Percentiles rank a stretch among this genome's conserved stretches.
Evolutionary conservation across 1,140 invertebrate genomes (phyloP).

Genomic region (Homarus americanus): DNA sequence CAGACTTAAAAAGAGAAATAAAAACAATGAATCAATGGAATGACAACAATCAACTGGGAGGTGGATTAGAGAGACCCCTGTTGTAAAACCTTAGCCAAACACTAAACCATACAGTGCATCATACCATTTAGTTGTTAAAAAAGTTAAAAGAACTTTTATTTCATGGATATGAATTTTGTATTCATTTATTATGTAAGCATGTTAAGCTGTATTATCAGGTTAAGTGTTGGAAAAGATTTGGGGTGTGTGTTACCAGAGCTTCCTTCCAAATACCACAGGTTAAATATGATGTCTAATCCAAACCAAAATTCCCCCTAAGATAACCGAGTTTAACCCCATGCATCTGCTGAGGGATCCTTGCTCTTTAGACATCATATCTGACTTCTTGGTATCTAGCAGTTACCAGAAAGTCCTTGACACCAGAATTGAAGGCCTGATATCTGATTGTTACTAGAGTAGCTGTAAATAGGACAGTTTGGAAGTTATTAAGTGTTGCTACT

Average conservation of each 20-base stretch:
- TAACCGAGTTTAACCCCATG: background rate
- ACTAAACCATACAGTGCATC: conserved; percentile 47
- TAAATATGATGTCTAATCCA: background rate
- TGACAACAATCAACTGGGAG: background rate
- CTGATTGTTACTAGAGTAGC: background rate
- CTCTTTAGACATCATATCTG: conserved; percentile 1
- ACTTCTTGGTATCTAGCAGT: conserved; percentile 6
- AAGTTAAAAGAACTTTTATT: background rate
- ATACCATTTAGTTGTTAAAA: background rate
- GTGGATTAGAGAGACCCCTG: background rate
- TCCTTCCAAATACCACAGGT: conserved; percentile 22
- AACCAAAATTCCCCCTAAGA: background rate
- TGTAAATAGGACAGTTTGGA: background rate
- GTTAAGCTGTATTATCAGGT: conserved; percentile 11
- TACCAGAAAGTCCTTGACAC: conserved; percentile 10
- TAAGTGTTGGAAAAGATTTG: conserved; percentile 38
- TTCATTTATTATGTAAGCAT: background rate
- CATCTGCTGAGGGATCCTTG: background rate
- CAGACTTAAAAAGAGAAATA: background rate
- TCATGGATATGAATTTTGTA: background rate
- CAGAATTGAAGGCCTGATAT: conserved; percentile 19
- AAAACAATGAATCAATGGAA: background rate
- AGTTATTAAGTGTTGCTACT: background rate
- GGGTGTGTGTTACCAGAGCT: conserved; percentile 40
- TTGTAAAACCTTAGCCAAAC: conserved; percentile 43